These are phyloP conservation scores for Anomalospiza imberbis DNA, from an alignment of 2,797 vertebrate species.

Conservation along the genomic window DNA sequence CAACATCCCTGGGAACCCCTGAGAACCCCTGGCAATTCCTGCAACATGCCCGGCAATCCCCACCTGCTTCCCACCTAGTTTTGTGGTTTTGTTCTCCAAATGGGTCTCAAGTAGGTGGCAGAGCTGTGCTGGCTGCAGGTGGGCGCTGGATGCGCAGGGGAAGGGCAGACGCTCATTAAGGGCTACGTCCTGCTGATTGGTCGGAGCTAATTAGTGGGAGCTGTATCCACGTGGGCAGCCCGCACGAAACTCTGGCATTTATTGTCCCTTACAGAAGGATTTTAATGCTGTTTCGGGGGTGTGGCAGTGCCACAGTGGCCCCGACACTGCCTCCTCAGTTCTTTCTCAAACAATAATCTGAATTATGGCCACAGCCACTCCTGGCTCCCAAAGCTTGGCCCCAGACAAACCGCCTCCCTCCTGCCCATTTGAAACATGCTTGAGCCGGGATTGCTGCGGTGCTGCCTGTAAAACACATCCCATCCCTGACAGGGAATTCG, in stretches of 20 bases:
- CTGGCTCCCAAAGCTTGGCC: not conserved
- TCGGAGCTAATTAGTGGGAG: not conserved
- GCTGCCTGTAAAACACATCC: not conserved
- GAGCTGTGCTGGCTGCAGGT: not conserved
- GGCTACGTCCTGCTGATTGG: not conserved
- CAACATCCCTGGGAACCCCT: not conserved
- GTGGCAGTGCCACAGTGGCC: not conserved
- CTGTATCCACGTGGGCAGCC: not conserved
- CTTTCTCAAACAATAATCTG: not conserved
- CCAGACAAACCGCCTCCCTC: rapidly evolving
- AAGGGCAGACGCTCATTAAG: not conserved
- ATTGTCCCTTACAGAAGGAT: not conserved
- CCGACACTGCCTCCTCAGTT: rapidly evolving
- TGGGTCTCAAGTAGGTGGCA: not conserved
- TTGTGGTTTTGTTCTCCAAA: not conserved
- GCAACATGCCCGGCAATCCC: not conserved
- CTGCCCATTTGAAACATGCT: no score
- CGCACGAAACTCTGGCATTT: not conserved
- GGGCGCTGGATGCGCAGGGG: not conserved
- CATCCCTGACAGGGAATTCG: not conserved
- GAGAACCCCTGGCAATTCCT: not conserved
- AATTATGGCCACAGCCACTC: not conserved
- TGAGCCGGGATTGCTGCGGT: no score
- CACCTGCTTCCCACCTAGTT: rapidly evolving
- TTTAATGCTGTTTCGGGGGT: not conserved